phyloP scores from a whole-genome alignment of 2,797 vertebrate species.

The Arrhamphus sclerolepis region DNA sequence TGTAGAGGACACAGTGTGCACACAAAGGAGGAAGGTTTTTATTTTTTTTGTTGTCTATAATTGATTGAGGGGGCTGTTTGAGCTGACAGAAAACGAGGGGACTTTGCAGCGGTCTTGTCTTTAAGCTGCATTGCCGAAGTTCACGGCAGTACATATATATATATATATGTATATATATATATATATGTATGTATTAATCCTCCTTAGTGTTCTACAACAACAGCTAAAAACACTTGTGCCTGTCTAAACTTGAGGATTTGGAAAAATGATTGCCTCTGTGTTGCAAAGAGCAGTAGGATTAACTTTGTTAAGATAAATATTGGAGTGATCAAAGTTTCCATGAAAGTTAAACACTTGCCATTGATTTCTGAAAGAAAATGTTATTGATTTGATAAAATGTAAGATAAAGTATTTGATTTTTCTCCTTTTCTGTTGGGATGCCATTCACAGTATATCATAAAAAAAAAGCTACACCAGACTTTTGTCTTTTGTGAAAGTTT shows the following conservation, averaged over 20 bases:
- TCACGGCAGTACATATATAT: slow-evolving; percentile 73
- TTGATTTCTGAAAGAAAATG: too few relatives aligned
- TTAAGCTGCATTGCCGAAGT: slow-evolving; percentile 55
- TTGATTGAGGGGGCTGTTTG: slow-evolving; percentile 53
- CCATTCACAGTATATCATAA: too few relatives aligned
- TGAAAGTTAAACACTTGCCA: too few relatives aligned
- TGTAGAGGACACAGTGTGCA: slow-evolving; percentile 27
- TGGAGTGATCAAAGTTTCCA: too few relatives aligned
- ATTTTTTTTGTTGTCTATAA: slow-evolving; percentile 37
- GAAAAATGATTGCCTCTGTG: slow-evolving; percentile 49
- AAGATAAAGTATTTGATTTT: too few relatives aligned
- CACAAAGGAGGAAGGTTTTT: slow-evolving; percentile 41
- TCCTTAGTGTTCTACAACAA: slow-evolving; percentile 64
- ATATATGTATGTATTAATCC: too few relatives aligned
- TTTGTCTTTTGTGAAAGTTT: too few relatives aligned
- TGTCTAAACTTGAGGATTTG: slow-evolving; percentile 48
- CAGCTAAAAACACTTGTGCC: slow-evolving; percentile 72
- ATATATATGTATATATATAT: too few relatives aligned
- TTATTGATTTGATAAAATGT: too few relatives aligned
- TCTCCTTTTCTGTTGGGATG: too few relatives aligned
- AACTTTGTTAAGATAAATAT: slow-evolving; percentile 11
- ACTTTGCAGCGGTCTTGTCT: slow-evolving; percentile 52
- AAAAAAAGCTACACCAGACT: too few relatives aligned
- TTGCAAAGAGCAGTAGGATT: slow-evolving; percentile 27
- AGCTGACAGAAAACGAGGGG: slow-evolving; percentile 47